phyloP scores from a whole-genome alignment of 2,888 invertebrate genomes.

The Mallateleia sp. region DNA sequence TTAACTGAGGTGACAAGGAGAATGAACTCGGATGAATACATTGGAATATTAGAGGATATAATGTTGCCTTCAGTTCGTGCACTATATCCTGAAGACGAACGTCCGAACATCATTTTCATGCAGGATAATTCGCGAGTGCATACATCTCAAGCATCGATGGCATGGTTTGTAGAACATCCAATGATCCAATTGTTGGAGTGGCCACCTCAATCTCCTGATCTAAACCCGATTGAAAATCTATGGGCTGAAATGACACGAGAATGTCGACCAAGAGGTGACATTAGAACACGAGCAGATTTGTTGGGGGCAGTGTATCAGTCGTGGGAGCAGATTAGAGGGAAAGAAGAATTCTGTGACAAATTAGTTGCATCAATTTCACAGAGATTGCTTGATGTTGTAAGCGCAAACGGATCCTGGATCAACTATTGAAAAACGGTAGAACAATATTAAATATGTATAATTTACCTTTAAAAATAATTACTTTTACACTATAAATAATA shows the following conservation, averaged over 20 bases:
- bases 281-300: background rate
- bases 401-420: no score
- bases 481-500: no score
- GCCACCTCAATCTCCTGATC: constrained; percentile 76
- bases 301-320: background rate
- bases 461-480: no score
- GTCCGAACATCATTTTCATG: constrained; percentile 44
- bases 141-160: constrained; percentile 40
- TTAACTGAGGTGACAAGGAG: constrained; percentile 3
- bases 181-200: constrained; percentile 58
- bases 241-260: constrained; percentile 35
- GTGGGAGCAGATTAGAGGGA: background rate
- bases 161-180: constrained; percentile 73
- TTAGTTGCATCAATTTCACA: background rate
- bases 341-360: background rate
- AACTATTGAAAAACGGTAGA: no score
- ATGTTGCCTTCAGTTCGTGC: constrained; percentile 14
- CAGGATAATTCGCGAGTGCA: constrained; percentile 77
- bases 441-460: no score
- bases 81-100: constrained; percentile 17
- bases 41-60: background rate
- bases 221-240: constrained; percentile 53
- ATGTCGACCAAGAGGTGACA: background rate
- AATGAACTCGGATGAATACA: constrained; percentile 27
- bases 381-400: no score